These are phyloP conservation scores for Drosophila arizonae DNA, from an alignment of 1,140 invertebrate genomes.

Conservation along the genomic window DNA sequence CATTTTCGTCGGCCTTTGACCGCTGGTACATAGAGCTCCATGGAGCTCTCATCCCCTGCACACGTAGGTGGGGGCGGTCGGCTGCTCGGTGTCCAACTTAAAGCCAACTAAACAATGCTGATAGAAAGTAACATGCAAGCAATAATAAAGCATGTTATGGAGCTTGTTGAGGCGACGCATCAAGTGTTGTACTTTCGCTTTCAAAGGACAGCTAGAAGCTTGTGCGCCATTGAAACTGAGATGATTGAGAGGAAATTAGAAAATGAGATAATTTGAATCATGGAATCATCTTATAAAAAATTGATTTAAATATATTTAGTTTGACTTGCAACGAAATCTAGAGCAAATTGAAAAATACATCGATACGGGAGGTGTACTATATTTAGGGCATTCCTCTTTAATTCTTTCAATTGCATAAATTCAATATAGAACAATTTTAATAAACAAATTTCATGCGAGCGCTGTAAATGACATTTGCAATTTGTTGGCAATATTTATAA, in stretches of 20 bases:
- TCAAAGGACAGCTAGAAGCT: background rate
- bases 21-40: conserved; percentile 12
- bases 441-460: background rate
- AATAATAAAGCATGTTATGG: conserved; percentile 8
- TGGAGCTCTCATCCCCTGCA: background rate
- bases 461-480: background rate
- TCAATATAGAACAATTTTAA: background rate
- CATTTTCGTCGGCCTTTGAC: conserved; percentile 1
- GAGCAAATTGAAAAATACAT: background rate
- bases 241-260: too few species aligned
- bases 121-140: background rate
- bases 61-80: conserved; percentile 2
- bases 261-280: too few species aligned
- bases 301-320: too few species aligned
- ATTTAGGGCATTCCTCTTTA: too few species aligned
- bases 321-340: background rate
- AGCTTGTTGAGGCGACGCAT: conserved; percentile 2
- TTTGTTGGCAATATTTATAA: conserved; percentile 61
- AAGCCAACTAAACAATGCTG: conserved; percentile 8
- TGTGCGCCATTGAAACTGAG: background rate
- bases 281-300: too few species aligned
- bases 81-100: conserved; percentile 29
- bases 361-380: too few species aligned
- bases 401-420: too few species aligned
- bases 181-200: conserved; percentile 12